A percentile compares a stretch with the other conserved stretches of the same genome.
Conservation (phyloP, 2,888 invertebrate species). For the Scotopteryx bipunctaria region DNA sequence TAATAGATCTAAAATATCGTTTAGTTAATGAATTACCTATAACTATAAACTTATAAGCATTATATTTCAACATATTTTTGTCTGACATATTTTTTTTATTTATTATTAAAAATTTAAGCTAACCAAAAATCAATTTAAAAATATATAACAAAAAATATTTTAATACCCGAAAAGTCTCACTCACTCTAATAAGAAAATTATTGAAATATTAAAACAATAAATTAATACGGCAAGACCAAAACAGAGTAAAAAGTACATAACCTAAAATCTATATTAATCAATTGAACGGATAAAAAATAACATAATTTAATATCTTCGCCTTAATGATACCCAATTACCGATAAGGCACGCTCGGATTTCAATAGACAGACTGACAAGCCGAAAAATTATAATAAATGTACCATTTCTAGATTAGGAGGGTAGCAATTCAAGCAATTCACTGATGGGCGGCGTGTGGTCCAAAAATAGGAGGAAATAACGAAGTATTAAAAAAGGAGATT, state of each 20-base stretch:
- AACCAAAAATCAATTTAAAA: no score
- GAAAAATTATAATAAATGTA: slow-evolving; percentile 79
- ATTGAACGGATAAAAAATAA: slow-evolving; percentile 39
- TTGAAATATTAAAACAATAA: no score
- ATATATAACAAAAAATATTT: no score
- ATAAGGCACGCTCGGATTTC: slow-evolving; percentile 80
- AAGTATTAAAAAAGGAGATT: background rate
- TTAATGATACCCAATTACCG: slow-evolving; percentile 75
- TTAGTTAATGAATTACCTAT: no score
- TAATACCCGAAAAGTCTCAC: no score
- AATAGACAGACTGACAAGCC: slow-evolving; percentile 77
- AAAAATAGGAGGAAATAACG: slow-evolving; percentile 25
- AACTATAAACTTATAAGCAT: no score
- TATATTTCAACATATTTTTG: no score
- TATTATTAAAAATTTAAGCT: no score
- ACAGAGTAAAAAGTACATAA: slow-evolving; percentile 6
- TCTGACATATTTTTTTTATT: no score
- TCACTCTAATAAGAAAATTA: no score
- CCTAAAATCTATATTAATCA: slow-evolving; percentile 44
- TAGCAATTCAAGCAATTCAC: slow-evolving; percentile 79
- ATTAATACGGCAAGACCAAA: no score
- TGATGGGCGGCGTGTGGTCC: slow-evolving; percentile 34
- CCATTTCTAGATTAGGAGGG: slow-evolving; percentile 65
- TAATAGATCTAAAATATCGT: no score
- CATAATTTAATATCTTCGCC: slow-evolving; percentile 47